These are phyloP conservation scores for Drosophila rubida DNA, from an alignment of 2,888 invertebrate species.

Conservation along the genomic window DNA sequence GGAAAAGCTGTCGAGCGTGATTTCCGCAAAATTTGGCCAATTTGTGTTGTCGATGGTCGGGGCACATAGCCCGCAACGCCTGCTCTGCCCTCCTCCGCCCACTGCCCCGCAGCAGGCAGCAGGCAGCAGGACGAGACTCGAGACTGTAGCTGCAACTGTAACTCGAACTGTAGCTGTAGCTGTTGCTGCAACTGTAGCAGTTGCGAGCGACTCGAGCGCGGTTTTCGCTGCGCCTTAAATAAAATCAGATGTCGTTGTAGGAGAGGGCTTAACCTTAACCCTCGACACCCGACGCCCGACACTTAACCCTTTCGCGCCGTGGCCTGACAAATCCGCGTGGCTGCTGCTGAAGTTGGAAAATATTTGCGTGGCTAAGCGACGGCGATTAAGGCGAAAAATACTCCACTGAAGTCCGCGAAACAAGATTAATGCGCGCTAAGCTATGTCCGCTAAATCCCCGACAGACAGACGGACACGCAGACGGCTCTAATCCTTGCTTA, in stretches of 20 bases:
- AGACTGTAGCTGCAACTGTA: no score
- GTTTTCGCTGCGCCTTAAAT: conserved; percentile 36
- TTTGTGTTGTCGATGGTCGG: conserved; percentile 43
- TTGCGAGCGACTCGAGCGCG: conserved; percentile 24
- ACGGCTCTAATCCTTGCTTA: conserved; percentile 67
- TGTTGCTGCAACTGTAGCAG: conserved; percentile 20
- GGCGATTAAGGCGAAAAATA: conserved; percentile 63
- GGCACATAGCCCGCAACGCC: not conserved
- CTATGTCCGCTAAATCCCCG: conserved; percentile 54
- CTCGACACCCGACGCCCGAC: not conserved
- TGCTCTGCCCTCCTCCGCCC: not conserved
- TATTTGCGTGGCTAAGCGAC: conserved; percentile 80
- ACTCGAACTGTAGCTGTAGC: no score
- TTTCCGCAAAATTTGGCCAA: conserved; percentile 82
- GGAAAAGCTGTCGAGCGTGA: conserved; percentile 67
- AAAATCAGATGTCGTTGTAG: conserved; percentile 62
- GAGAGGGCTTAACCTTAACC: conserved; percentile 38
- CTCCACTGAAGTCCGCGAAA: conserved; percentile 56
- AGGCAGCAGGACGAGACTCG: no score
- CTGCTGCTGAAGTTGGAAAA: conserved; percentile 63
- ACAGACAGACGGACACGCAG: not conserved
- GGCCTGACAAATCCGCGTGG: conserved; percentile 56
- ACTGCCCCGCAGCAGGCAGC: not conserved
- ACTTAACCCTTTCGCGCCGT: conserved; percentile 22
- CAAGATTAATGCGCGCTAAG: conserved; percentile 75